Evolutionary conservation across 2,797 vertebrate genomes (phyloP).

Genomic region (Rhynchonycteris naso): DNA sequence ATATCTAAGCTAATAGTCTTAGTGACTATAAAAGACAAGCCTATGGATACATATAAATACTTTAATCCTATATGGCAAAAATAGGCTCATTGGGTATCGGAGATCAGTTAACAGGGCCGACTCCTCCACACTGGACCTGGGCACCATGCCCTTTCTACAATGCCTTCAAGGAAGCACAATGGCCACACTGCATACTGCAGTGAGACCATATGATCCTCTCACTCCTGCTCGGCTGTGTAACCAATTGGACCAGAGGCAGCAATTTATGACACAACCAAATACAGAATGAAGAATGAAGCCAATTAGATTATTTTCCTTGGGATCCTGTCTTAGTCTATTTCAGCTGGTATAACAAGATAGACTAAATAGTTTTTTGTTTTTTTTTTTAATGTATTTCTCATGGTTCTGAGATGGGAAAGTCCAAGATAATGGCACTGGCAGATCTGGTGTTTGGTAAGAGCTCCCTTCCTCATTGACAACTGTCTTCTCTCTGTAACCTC

Average conservation of each 20-base stretch:
- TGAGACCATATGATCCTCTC: not conserved
- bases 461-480: too few relatives aligned
- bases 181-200: not conserved
- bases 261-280: not conserved
- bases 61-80: slow-evolving; percentile 22
- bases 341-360: not conserved
- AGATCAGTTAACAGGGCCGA: not conserved
- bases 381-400: not conserved
- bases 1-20: not conserved
- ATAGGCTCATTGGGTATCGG: not conserved
- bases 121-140: not conserved
- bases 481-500: not conserved
- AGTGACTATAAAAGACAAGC: not conserved
- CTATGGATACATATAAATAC: not conserved
- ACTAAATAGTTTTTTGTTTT: too few relatives aligned
- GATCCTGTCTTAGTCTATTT: not conserved
- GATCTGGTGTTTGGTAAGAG: not conserved
- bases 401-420: not conserved
- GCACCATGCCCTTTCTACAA: not conserved
- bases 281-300: not conserved
- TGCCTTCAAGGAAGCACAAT: not conserved
- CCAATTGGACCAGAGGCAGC: not conserved
- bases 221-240: not conserved
- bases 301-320: not conserved
- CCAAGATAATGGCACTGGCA: not conserved